Percentiles rank a stretch among this genome's conserved stretches.
Conservation (phyloP, 2,113 vertebrate species). For the Isichthys henryi region DNA sequence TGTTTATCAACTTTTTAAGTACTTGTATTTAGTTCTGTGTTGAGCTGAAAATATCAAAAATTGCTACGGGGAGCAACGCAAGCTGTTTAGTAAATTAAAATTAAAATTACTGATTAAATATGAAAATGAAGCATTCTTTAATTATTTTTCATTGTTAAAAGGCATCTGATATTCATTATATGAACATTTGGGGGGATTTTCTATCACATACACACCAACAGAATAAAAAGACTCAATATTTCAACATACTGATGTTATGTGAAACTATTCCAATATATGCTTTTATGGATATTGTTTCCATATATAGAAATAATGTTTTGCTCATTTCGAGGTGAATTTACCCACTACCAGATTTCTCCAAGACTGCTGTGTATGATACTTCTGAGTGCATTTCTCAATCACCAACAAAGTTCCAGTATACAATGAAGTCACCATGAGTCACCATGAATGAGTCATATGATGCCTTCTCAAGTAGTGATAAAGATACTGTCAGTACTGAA, state of each 20-base stretch:
- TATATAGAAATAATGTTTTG: constrained; percentile 11
- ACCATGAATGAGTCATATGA: not conserved
- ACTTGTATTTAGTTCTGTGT: not conserved
- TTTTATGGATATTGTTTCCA: not conserved
- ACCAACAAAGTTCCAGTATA: not conserved
- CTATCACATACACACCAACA: not conserved
- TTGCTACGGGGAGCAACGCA: not conserved
- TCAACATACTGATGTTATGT: not conserved
- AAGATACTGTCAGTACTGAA: not conserved
- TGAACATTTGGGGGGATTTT: not conserved
- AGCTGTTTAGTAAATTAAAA: not conserved
- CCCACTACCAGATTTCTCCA: not conserved
- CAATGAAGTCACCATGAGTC: not conserved
- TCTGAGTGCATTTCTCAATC: not conserved
- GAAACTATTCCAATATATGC: not conserved
- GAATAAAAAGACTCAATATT: not conserved
- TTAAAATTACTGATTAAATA: not conserved
- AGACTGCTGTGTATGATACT: not conserved
- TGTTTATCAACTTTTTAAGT: not conserved
- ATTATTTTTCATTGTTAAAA: not conserved
- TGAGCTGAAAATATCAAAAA: not conserved
- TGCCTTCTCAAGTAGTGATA: not conserved
- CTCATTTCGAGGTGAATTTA: constrained; percentile 4
- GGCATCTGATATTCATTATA: not conserved
- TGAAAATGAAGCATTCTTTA: not conserved